A percentile compares a stretch with the other conserved stretches of the same genome.
phyloP scores from a whole-genome alignment of 2,888 invertebrate genomes.

The Coleophora deauratella region DNA sequence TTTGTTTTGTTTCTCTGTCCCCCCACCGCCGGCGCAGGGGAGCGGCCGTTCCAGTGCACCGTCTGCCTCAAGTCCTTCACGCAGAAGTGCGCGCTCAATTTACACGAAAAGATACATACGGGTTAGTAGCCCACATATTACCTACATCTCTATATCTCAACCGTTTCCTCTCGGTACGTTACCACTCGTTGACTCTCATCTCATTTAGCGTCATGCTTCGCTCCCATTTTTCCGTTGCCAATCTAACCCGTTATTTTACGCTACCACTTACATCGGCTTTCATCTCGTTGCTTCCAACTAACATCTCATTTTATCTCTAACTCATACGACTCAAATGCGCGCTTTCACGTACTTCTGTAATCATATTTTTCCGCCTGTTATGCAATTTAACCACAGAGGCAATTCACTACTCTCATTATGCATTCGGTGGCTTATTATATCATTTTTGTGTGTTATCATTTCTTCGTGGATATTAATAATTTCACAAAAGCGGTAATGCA shows the following conservation, averaged over 20 bases:
- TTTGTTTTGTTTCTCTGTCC: constrained; percentile 74
- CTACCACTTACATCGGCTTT: constrained; percentile 54
- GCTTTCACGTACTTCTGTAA: constrained; percentile 64
- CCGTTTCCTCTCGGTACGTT: constrained; percentile 46
- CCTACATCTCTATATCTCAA: constrained; percentile 37
- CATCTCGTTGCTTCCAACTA: constrained; percentile 68
- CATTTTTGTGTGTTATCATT: constrained; percentile 55
- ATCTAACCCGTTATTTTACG: constrained; percentile 62
- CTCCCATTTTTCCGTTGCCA: constrained; percentile 66
- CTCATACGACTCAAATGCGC: constrained; percentile 45
- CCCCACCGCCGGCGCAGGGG: constrained; percentile 68
- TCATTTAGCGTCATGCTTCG: constrained; percentile 69
- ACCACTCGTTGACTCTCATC: constrained; percentile 45
- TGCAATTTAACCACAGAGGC: constrained; percentile 38
- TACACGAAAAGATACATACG: constrained; percentile 77
- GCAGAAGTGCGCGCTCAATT: constrained; percentile 77
- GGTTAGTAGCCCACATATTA: constrained; percentile 73
- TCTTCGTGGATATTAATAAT: constrained; percentile 69
- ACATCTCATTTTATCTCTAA: constrained; percentile 48
- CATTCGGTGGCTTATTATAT: constrained; percentile 46
- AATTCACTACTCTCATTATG: constrained; percentile 41
- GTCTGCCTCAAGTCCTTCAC: constrained; percentile 77
- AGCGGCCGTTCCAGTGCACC: constrained; percentile 77
- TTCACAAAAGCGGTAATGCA: constrained; percentile 75
- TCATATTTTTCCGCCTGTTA: constrained; percentile 40